phyloP scores from a whole-genome alignment of 2,888 invertebrate species.

The Apeira syringaria region DNA sequence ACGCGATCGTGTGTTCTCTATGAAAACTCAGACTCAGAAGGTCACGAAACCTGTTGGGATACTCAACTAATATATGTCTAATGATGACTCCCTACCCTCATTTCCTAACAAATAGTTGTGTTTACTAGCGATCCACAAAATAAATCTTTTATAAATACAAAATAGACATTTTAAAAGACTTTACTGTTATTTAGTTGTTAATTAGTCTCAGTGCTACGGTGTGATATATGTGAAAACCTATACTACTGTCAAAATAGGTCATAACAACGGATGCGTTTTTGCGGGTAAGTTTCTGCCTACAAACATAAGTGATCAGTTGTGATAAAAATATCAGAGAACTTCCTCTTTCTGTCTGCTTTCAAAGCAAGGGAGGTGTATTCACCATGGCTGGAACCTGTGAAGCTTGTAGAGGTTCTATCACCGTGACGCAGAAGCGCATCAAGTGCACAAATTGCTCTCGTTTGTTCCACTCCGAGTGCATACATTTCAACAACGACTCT shows the following conservation, averaged over 20 bases:
- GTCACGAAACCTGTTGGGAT: no score
- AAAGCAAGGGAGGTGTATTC: background rate
- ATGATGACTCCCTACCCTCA: no score
- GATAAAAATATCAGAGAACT: no score
- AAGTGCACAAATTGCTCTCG: background rate
- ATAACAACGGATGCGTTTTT: background rate
- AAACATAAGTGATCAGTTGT: background rate
- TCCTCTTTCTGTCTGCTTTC: background rate
- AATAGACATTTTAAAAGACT: background rate
- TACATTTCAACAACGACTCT: no score
- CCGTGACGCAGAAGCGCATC: background rate
- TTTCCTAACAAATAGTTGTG: background rate
- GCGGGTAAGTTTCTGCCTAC: background rate
- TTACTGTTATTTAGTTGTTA: background rate
- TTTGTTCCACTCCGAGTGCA: no score
- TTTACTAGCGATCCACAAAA: background rate
- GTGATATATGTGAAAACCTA: background rate
- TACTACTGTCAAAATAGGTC: background rate
- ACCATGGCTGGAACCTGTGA: background rate
- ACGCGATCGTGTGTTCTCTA: no score
- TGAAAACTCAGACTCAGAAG: no score
- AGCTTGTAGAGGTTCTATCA: background rate
- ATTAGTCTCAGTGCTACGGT: background rate
- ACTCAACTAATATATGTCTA: no score
- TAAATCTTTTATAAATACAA: background rate